Base-by-base conservation (phyloP, 2,113 vertebrate species). In the Baryphthengus martii region DNA sequence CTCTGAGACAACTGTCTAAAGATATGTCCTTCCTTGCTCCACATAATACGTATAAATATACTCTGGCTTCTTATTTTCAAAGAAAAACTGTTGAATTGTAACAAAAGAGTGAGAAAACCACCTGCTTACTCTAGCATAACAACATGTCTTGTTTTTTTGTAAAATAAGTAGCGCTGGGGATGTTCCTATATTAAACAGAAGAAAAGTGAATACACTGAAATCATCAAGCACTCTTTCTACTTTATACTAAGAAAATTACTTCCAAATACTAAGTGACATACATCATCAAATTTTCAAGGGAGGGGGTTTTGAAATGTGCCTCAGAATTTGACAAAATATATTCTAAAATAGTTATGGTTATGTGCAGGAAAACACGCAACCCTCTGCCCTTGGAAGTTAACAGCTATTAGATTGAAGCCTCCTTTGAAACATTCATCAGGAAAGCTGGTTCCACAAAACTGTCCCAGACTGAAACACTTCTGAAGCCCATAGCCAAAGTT, bases 1-100 rank as follows among this genome's bases (percentile, higher is more conserved):
- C 77, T 90, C 53, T 75, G 72, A 90, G 75, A 88, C 65, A 96
- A 74, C 17, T 70, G 59, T 52, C 61, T 90, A 82, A 94, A 92
- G 49, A 8, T 21, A 68, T 31, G 53, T 50, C 56, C 62, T 56
- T 65, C 44, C 42, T 56, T 72, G 39, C 24, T 39, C 52, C 59
- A 65, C 5, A 10, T 31, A 47, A 15, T 15, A 49, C 4, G 10
- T 42, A 76, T 35, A 85, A 88, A 73, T 65, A 72, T 21, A 79
- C 35, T 31, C 33, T 45, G 31, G 15, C 9, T 74, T 90, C 70
- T 47, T 62, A 73, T 90, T 88, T 78, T 84, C 28, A 35, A 78
- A 81, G 29, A 68, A 95, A 67, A 92, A 49, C 31, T 17, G 17
- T 1, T 84, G 42, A 59, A 78, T 53, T 85, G 10, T n/a, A 66